phyloP scores from a whole-genome alignment of 2,888 invertebrate species.

The Elysia crispata region DNA sequence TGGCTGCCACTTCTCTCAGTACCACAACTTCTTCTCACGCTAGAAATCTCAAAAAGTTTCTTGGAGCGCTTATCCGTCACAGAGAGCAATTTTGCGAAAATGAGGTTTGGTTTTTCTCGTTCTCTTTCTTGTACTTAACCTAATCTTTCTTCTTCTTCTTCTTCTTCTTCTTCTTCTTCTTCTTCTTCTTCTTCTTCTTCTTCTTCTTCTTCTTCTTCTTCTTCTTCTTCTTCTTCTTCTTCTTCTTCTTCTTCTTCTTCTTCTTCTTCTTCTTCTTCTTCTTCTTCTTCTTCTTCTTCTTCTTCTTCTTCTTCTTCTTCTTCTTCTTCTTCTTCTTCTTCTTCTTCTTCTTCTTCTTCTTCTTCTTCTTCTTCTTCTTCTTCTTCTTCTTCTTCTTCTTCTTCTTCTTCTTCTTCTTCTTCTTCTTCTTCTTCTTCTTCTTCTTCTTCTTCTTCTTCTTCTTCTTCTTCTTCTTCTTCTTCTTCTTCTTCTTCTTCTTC shows the following conservation, averaged over 20 bases:
- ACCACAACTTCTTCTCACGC: too few species aligned
- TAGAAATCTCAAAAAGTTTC: too few species aligned
- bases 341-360: neutral
- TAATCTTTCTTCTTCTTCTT: too few species aligned
- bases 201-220: neutral
- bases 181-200: neutral
- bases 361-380: neutral
- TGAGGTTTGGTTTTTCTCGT: too few species aligned
- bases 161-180: neutral
- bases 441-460: too few species aligned
- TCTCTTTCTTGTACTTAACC: too few species aligned
- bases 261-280: neutral
- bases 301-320: neutral
- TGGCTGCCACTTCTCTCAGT: too few species aligned
- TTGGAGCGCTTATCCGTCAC: too few species aligned
- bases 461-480: too few species aligned
- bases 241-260: neutral
- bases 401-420: too few species aligned
- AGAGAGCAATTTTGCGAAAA: too few species aligned
- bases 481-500: neutral
- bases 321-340: neutral
- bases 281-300: neutral
- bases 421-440: neutral
- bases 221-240: neutral
- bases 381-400: neutral